Conservation (phyloP, 2,113 vertebrate species). For the Colaptes auratus region DNA sequence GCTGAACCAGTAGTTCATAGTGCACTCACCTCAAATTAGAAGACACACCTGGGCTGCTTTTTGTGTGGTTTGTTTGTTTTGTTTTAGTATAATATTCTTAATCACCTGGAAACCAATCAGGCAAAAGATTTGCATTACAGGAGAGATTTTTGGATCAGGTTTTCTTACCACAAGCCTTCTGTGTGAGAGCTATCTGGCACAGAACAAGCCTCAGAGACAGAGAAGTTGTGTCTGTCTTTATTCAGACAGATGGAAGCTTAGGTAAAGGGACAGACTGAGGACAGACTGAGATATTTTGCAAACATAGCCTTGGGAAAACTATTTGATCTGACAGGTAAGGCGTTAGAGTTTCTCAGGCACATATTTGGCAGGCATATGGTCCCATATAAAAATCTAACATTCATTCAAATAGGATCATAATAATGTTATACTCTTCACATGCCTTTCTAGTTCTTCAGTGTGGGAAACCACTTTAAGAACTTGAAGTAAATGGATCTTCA, state of each 20-base stretch:
- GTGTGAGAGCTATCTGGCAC: not conserved
- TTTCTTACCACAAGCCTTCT: not conserved
- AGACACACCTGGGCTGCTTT: not conserved
- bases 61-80: not conserved
- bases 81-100: not conserved
- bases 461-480: not conserved
- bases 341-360: not conserved
- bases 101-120: not conserved
- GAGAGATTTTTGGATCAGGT: not conserved
- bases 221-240: not conserved
- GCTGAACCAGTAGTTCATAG: not conserved
- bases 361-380: not conserved
- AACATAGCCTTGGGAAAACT: not conserved
- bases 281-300: not conserved
- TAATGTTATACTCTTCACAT: slow-evolving; percentile 2
- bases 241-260: not conserved
- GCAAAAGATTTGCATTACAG: not conserved
- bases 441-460: not conserved
- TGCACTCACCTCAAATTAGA: not conserved
- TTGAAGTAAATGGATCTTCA: not conserved
- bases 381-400: not conserved
- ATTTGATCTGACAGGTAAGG: not conserved
- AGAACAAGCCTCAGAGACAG: not conserved
- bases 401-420: slow-evolving; percentile 18
- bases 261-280: not conserved